phyloP scores from a whole-genome alignment of 2,113 vertebrate genomes.

The Aptenodytes forsteri region DNA sequence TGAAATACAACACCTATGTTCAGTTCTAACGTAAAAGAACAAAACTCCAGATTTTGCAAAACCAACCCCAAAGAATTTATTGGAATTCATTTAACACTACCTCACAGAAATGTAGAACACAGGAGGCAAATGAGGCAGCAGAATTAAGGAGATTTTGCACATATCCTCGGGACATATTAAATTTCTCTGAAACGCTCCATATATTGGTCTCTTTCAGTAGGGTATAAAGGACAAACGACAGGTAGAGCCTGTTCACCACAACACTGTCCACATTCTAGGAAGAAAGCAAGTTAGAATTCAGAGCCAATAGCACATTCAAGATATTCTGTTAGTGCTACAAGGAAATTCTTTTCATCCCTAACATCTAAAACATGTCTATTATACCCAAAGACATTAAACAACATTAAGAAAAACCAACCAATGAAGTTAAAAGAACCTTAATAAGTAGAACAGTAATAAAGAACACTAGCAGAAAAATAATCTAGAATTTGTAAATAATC shows the following conservation, averaged over 20 bases:
- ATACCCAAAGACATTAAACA: not conserved
- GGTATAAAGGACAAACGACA: conserved; percentile 85
- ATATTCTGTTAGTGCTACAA: not conserved
- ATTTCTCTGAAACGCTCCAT: conserved; percentile 88
- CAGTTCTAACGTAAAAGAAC: not conserved
- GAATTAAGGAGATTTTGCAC: conserved; percentile 87
- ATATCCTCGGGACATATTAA: conserved; percentile 88
- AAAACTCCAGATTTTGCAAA: not conserved
- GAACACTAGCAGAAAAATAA: not conserved
- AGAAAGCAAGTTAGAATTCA: conserved; percentile 9
- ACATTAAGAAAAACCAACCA: not conserved
- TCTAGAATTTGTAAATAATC: not conserved
- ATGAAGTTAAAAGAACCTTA: not conserved
- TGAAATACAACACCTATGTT: not conserved
- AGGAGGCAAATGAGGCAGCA: conserved; percentile 88
- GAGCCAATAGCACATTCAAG: not conserved
- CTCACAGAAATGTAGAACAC: conserved; percentile 93
- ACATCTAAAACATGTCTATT: not conserved
- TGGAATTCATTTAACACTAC: conserved; percentile 56
- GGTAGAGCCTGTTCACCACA: conserved; percentile 83
- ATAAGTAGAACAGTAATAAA: not conserved
- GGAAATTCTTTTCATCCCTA: not conserved
- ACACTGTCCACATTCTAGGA: conserved; percentile 79
- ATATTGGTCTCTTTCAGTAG: conserved; percentile 88
- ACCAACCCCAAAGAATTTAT: not conserved